Evolutionary conservation across 2,888 invertebrate genomes (phyloP), one percentile per base, ranked within the genome.

Genomic region (Anthoptus insignis): DNA sequence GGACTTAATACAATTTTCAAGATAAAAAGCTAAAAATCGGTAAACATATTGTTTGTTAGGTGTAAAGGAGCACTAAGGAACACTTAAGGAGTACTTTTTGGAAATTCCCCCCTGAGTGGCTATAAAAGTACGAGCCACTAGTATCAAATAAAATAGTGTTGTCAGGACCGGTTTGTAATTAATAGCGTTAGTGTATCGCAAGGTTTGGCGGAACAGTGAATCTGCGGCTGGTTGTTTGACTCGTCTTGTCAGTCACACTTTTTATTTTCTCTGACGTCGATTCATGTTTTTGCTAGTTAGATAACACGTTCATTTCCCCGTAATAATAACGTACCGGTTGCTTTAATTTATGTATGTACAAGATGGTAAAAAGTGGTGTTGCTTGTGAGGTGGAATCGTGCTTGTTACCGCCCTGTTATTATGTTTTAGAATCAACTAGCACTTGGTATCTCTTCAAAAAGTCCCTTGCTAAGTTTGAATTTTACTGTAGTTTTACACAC

Each of bases 241-340:
- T 59, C 29, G 37, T 59, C 39, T 27, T 59, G 59, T 50, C 52
- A 59, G 39, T 52, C 42, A 27, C 21, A 53, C 42, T 60, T 53
- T 60, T 60, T 60, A 53, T 29, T 21, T 29, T 32, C 60, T 42
- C 52, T 45, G 60, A 16, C 53, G 53, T 45, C 45, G 53, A 53
- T 60, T 60, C 60, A 53, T 60, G 42, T 60, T 53, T 53, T 60
- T 60, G 53, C 53, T 7, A 19, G 42, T 45, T 27, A 21, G 45
- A 32, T 16, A 14, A 53, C 32, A 11, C 45, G 32, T 42, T 42
- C 42, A 42, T 42, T 42, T 42, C 19, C 19, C 19, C 42, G 16
- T 42, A 19, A 19, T 19, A 42, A 9, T 19, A 11, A 11, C 19
- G 19, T 42, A 11, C 3, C 11, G 1, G 42, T 42, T 39, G 19